Evolutionary conservation across 2,797 vertebrate genomes (phyloP), one percentile per base, ranked within the genome.

Genomic region (Columba guinea): DNA sequence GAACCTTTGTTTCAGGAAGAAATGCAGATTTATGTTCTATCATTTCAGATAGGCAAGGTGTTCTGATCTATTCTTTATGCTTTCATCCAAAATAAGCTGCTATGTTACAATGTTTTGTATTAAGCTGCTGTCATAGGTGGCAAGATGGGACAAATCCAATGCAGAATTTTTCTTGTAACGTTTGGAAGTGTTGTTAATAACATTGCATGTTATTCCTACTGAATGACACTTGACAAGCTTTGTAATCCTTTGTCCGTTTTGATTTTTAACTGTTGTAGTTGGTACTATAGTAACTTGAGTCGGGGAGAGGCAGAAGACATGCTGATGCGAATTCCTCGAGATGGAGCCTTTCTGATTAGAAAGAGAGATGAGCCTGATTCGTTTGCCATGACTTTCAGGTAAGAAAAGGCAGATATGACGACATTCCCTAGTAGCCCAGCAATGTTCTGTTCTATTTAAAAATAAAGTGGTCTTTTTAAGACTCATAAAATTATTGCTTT

Each of bases 301-400:
- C 98, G 99, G 19, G 99, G 99, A 12, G 98, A 99, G 91, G 99
- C 99, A 0, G 99, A 99, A 96, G 99, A 99, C 91, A 99, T 99
- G 98, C 96, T 99, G 87, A 98, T 99, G 98, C 95, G 99, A 93
- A 99, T 99, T 56, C 99, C 99, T 77, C 98, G 99, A 60, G 99
- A 99, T 5, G 99, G 99, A 93, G 99, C 99, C 32, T 99, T 99
- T 96, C 98, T 99, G 68, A 99, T 99, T 95, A 98, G 99, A 58
- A 98, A 98, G 96, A 98, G 99, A 94, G 99, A 99, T 37, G 98
- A 98, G 14, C 86, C 91, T 0, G 98, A 99, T 90, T 99, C 99
- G 2, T 99, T 98, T 14, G 99, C 99, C 96, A 99, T 99, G 97
- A 99, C 99, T 32, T 99, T 99, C 98, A 99, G 99, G 99, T 99